Evolutionary conservation across 2,113 vertebrate genomes (phyloP), one percentile per base, ranked within the genome.

Genomic region (Aix galericulata): DNA sequence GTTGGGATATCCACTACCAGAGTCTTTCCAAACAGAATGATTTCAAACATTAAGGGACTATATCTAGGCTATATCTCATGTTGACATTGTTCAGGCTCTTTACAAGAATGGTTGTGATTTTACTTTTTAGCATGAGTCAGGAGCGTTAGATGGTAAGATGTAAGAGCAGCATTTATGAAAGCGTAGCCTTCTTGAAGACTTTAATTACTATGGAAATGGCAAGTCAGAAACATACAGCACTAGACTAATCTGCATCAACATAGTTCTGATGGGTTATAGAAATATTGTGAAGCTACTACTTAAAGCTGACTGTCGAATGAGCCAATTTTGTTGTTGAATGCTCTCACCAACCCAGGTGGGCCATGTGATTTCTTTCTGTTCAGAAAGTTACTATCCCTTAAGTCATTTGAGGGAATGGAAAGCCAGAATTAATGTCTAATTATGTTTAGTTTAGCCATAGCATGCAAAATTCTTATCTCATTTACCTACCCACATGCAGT

Each of bases 401-500:
- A 95, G 83, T 94, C 92, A 96, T 94, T 96, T 82, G 77, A 92
- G 81, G 91, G 87, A 96, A 94, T 94, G 93, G 58, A 92, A 97
- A 96, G 94, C 60, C 83, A 95, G 86, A 93, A 88, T 94, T 90
- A 87, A 94, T 96, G 94, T 89, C 95, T 94, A 86, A 93, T 93
- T 80, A 91, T 95, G 84, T 95, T 96, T 93, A 94, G 91, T 95
- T 97, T 93, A 96, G 94, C 88, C 40, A 0, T 66, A 90, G 77
- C 92, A 89, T 95, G 89, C 90, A 87, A 93, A 82, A 67, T 96
- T 97, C 95, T 97, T 97, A 95, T 95, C 97, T 97, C 95, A 96
- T 93, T 96, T 97, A 94, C 94, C 85, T 82, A 96, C 87, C 90
- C 91, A 96, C 93, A 86, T 95, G 85, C 86, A 85, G 72, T 92